These are phyloP conservation scores for Telmatochromis bifrenatus DNA, from an alignment of 2,113 vertebrate species.

Conservation along the genomic window DNA sequence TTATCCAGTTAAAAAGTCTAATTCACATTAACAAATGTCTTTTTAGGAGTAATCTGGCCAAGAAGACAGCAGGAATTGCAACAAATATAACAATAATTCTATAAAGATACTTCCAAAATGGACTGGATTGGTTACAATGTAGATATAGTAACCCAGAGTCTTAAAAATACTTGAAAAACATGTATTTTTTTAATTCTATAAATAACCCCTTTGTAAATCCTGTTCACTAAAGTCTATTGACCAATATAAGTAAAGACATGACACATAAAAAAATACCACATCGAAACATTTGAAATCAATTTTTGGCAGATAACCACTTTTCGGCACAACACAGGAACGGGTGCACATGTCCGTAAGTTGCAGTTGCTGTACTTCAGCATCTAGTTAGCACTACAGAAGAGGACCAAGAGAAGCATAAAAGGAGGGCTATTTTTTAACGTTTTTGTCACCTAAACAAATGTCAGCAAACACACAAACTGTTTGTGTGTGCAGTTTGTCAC, in stretches of 20 bases:
- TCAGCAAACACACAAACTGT: background rate
- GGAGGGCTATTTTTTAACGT: background rate
- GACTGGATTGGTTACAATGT: background rate
- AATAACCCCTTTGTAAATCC: background rate
- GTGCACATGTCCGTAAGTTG: background rate
- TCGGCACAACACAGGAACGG: background rate
- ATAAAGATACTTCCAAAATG: background rate
- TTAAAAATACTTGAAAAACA: background rate
- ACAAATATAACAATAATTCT: background rate
- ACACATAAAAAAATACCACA: background rate
- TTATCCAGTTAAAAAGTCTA: background rate
- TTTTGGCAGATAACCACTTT: background rate
- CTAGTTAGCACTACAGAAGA: background rate
- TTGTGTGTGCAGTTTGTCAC: background rate
- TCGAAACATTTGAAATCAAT: background rate
- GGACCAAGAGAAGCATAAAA: background rate
- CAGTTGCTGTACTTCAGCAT: background rate
- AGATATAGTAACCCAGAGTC: background rate
- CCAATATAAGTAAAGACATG: background rate
- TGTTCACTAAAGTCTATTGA: background rate
- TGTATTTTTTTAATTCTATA: accelerated
- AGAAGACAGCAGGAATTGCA: background rate
- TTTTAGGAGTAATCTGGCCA: background rate
- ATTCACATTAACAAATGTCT: background rate
- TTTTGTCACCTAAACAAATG: background rate